These are phyloP conservation scores for Gymnodraco acuticeps DNA, from an alignment of 2,797 vertebrate species.

Conservation along the genomic window DNA sequence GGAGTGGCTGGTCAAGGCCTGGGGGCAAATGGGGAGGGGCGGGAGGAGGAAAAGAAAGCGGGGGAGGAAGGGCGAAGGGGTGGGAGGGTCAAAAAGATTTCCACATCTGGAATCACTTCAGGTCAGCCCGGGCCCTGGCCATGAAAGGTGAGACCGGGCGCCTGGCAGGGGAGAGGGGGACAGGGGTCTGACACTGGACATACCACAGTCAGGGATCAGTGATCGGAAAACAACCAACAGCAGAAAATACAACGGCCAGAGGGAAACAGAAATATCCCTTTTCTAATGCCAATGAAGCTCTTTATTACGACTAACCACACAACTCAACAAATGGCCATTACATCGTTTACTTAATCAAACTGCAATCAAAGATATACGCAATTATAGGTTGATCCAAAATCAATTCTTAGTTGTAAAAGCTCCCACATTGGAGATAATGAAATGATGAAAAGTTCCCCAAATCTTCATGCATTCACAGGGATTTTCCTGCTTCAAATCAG, in stretches of 20 bases:
- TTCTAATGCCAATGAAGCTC: constrained; percentile 30
- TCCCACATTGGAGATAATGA: constrained; percentile 2
- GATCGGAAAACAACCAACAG: constrained; percentile 50
- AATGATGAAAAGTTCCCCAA: constrained; percentile 15
- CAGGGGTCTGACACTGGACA: constrained; percentile 76
- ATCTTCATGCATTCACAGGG: not conserved
- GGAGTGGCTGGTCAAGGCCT: constrained; percentile 78
- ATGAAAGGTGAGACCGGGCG: constrained; percentile 85
- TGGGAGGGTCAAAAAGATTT: constrained; percentile 72
- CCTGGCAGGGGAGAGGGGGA: constrained; percentile 67
- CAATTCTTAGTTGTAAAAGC: not conserved
- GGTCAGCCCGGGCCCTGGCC: constrained; percentile 80
- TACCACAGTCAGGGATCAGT: constrained; percentile 72
- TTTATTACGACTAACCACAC: not conserved
- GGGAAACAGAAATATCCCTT: constrained; percentile 43
- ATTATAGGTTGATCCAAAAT: not conserved
- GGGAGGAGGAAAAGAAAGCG: constrained; percentile 12
- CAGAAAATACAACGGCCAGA: constrained; percentile 33
- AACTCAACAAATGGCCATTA: not conserved
- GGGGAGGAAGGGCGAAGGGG: constrained; percentile 27
- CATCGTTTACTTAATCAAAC: not conserved
- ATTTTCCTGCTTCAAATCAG: constrained; percentile 18
- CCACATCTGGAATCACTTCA: constrained; percentile 89
- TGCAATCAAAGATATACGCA: not conserved
- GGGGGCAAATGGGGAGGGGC: constrained; percentile 46